Conservation (phyloP, 2,797 vertebrate genomes). For the Pteronotus mesoamericanus region DNA sequence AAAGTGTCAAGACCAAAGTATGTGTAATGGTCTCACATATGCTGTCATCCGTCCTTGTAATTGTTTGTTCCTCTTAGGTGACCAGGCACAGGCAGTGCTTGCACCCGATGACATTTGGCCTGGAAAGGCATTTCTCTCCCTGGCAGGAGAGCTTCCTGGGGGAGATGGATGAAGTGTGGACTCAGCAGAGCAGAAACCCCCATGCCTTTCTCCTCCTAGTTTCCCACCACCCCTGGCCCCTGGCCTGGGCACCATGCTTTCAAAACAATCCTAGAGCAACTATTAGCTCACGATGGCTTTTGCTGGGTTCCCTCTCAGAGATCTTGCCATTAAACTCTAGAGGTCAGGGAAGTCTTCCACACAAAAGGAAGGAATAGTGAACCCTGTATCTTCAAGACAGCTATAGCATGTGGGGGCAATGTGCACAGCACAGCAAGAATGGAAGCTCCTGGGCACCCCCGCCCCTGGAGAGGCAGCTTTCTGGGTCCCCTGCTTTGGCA, state of each 20-base stretch:
- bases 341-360: not conserved
- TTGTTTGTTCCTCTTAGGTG: accelerated
- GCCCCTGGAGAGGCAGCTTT: not conserved
- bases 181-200: not conserved
- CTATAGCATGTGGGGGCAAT: not conserved
- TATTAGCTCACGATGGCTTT: not conserved
- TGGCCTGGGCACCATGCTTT: not conserved
- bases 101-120: too few relatives aligned
- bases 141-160: not conserved
- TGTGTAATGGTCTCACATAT: too few relatives aligned
- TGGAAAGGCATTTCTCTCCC: not conserved
- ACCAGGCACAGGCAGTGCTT: not conserved
- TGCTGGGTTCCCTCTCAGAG: not conserved
- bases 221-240: accelerated
- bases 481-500: not conserved
- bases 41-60: not conserved
- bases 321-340: not conserved
- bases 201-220: not conserved
- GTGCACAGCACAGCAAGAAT: accelerated
- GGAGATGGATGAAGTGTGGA: not conserved
- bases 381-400: not conserved
- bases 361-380: not conserved
- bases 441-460: not conserved
- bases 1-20: not conserved
- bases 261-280: not conserved